phyloP scores from a whole-genome alignment of 2,797 vertebrate species.

The Betta splendens region DNA sequence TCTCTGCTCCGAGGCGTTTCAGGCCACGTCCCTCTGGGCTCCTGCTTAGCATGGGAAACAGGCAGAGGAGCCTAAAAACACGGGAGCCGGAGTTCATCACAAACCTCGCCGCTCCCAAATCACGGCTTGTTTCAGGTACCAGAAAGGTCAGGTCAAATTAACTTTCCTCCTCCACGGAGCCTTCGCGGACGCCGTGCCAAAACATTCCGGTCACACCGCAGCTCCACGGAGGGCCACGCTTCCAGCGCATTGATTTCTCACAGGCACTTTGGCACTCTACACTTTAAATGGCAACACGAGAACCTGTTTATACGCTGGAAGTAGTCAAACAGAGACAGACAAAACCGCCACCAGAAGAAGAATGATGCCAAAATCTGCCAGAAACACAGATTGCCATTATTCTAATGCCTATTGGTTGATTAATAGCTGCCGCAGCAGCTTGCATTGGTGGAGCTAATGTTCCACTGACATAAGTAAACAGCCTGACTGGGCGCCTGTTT shows the following conservation, averaged over 20 bases:
- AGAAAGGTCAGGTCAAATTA: slow-evolving; percentile 63
- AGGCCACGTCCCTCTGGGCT: slow-evolving; percentile 7
- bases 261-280: no score
- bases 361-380: not conserved
- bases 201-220: slow-evolving; percentile 43
- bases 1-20: slow-evolving; percentile 9
- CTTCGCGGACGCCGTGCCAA: slow-evolving; percentile 37
- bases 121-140: slow-evolving; percentile 49
- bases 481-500: slow-evolving; percentile 1
- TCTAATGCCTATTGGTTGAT: not conserved
- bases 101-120: slow-evolving; percentile 35
- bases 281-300: no score
- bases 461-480: not conserved
- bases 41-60: slow-evolving; percentile 24
- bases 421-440: slow-evolving; percentile 1
- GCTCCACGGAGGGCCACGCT: slow-evolving; percentile 3
- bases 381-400: no score
- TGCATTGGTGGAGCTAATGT: not conserved
- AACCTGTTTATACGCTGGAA: no score
- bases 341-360: no score
- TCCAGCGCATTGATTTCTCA: slow-evolving; percentile 22
- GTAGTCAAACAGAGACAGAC: no score
- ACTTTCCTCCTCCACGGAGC: slow-evolving; percentile 31
- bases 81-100: slow-evolving; percentile 23
- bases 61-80: slow-evolving; percentile 15